A percentile compares a stretch with the other conserved stretches of the same genome.
Evolutionary conservation across 2,113 vertebrate species (phyloP).

Genomic region (Syrrhaptes paradoxus): DNA sequence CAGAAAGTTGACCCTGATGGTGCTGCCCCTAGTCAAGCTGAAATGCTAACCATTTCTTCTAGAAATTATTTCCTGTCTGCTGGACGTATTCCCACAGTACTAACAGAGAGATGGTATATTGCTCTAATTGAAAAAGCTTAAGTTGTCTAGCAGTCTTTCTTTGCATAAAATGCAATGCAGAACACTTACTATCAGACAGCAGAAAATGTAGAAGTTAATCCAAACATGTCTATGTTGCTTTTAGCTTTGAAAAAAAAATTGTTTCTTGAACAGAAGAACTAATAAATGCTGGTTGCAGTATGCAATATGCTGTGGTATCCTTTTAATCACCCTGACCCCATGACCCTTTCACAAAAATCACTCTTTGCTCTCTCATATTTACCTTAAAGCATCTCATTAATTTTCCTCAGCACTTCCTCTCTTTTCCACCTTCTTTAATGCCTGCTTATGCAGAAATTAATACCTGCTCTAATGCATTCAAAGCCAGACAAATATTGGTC

Average conservation of each 20-base stretch:
- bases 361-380: not conserved
- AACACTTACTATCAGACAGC: not conserved
- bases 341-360: not conserved
- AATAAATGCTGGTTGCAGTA: not conserved
- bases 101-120: not conserved
- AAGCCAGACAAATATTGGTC: not conserved
- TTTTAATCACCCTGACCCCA: not conserved
- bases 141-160: not conserved
- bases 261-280: not conserved
- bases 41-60: slow-evolving; percentile 21
- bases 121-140: slow-evolving; percentile 16
- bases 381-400: not conserved
- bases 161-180: not conserved
- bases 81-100: not conserved
- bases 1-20: not conserved
- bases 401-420: not conserved
- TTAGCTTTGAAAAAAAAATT: not conserved
- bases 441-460: not conserved
- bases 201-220: not conserved
- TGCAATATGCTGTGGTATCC: not conserved
- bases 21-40: not conserved
- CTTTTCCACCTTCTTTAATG: not conserved
- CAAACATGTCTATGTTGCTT: not conserved
- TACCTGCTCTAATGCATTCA: not conserved
- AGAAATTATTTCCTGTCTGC: slow-evolving; percentile 39